A percentile compares a stretch with the other conserved stretches of the same genome.
Evolutionary conservation across 2,797 vertebrate species (phyloP).

Genomic region (Argentina silus): DNA sequence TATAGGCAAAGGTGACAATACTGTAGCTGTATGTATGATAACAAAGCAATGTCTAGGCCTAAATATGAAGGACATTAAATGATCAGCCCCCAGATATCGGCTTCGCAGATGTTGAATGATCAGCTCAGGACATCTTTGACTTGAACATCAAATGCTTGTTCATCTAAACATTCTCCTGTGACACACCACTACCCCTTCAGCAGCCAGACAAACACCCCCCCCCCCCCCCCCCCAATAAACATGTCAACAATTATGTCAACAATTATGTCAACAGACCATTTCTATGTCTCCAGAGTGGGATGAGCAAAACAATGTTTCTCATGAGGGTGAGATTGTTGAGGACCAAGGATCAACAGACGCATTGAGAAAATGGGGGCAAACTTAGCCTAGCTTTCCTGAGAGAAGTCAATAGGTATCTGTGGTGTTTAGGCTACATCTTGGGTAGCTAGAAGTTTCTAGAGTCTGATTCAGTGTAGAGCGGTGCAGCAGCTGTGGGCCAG

Average conservation of each 20-base stretch:
- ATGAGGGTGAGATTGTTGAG: constrained; percentile 35
- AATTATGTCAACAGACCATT: background rate
- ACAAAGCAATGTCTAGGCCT: background rate
- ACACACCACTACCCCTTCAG: constrained; percentile 13
- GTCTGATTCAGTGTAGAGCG: constrained; percentile 36
- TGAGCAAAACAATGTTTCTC: constrained; percentile 4
- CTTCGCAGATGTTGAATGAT: constrained; percentile 17
- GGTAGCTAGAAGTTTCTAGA: constrained; percentile 18
- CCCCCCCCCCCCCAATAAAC: background rate
- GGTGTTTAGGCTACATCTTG: constrained; percentile 31
- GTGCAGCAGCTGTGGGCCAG: constrained; percentile 40
- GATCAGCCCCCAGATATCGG: background rate
- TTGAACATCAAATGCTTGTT: constrained; percentile 33
- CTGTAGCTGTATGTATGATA: background rate
- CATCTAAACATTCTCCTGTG: no score
- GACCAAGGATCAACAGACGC: constrained; percentile 43
- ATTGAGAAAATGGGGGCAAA: constrained; percentile 25
- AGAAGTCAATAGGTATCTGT: constrained; percentile 39
- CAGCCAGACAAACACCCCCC: constrained; percentile 3
- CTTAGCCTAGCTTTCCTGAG: constrained; percentile 25
- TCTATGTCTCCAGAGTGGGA: constrained; percentile 19
- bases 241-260: background rate
- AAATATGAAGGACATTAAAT: background rate
- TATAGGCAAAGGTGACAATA: background rate
- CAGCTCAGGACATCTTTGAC: constrained; percentile 28